Percentiles rank a stretch among this genome's conserved stretches.
phyloP scores from a whole-genome alignment of 2,888 invertebrate species.

The Synanthedon tipuliformis region DNA sequence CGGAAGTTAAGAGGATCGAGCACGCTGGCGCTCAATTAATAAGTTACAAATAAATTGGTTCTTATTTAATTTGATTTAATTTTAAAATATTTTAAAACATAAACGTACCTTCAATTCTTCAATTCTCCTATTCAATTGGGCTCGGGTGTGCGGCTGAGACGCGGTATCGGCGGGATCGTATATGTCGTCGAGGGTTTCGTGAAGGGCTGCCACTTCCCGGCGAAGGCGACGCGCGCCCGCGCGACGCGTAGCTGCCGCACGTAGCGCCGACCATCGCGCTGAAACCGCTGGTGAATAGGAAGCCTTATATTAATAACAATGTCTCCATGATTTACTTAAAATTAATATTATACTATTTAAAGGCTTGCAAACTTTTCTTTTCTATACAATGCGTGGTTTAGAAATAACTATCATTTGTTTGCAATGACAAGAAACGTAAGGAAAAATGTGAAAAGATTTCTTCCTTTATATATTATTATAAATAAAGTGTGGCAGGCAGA shows the following conservation, averaged over 20 bases:
- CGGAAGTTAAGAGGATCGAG: too few relatives aligned
- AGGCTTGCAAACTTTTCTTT: too few relatives aligned
- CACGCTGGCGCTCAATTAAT: neutral
- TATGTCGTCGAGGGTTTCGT: conserved; percentile 70
- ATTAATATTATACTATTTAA: too few relatives aligned
- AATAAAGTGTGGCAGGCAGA: too few relatives aligned
- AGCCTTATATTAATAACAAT: too few relatives aligned
- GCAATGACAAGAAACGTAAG: too few relatives aligned
- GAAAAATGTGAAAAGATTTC: too few relatives aligned
- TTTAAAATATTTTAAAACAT: neutral
- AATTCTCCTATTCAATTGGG: conserved; percentile 55
- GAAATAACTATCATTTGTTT: too few relatives aligned
- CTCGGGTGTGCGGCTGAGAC: conserved; percentile 64
- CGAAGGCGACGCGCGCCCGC: conserved; percentile 66
- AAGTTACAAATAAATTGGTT: neutral
- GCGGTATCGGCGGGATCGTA: conserved; percentile 73
- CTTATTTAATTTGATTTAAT: neutral
- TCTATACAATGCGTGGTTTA: too few relatives aligned
- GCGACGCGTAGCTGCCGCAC: conserved; percentile 56
- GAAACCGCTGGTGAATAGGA: conserved; percentile 35
- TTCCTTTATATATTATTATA: too few relatives aligned
- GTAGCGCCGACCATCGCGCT: conserved; percentile 60
- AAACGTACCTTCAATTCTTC: conserved; percentile 51
- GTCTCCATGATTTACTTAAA: too few relatives aligned
- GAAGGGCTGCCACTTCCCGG: conserved; percentile 71